Percentiles rank a stretch among this genome's conserved stretches.
phyloP scores from a whole-genome alignment of 30 jellyfish, hydroid and myxozoan genomes.

The Aurelia coerulea region DNA sequence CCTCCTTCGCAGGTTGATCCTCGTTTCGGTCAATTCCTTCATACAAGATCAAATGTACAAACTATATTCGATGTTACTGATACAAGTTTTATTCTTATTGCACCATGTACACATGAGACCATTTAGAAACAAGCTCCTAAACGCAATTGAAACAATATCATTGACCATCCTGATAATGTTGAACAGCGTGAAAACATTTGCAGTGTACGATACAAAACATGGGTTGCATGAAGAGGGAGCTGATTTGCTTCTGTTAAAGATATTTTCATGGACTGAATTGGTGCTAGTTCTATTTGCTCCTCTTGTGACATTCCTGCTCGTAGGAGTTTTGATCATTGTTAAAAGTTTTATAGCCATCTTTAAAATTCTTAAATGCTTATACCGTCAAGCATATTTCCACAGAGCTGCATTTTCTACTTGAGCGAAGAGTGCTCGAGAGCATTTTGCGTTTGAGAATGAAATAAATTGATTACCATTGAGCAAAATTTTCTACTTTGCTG shows the following conservation, averaged over 20 bases:
- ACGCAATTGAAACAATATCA: constrained; percentile 49
- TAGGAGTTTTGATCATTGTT: neutral
- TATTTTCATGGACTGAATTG: neutral
- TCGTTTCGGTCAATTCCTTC: neutral
- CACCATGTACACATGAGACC: constrained; percentile 47
- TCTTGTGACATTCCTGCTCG: neutral
- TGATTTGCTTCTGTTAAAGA: neutral
- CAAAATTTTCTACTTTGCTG: too few relatives aligned
- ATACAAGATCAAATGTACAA: constrained; percentile 9
- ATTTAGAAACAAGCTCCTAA: constrained; percentile 32
- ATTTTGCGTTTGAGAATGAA: too few relatives aligned
- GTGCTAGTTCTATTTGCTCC: neutral
- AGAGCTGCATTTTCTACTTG: too few relatives aligned
- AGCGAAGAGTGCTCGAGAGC: too few relatives aligned
- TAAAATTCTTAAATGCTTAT: neutral
- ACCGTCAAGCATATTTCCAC: too few relatives aligned
- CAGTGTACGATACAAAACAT: constrained; percentile 8
- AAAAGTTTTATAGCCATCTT: neutral
- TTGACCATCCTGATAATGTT: constrained; percentile 24
- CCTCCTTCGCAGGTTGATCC: constrained; percentile 48
- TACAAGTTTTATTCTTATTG: constrained; percentile 38
- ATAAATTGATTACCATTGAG: too few relatives aligned
- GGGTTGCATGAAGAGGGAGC: neutral
- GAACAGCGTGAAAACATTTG: constrained; percentile 2
- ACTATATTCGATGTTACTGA: constrained; percentile 8